Percentiles rank a stretch among this genome's conserved stretches.
Conservation (phyloP, 1,140 invertebrate species). For the Palaemon carinicauda region DNA sequence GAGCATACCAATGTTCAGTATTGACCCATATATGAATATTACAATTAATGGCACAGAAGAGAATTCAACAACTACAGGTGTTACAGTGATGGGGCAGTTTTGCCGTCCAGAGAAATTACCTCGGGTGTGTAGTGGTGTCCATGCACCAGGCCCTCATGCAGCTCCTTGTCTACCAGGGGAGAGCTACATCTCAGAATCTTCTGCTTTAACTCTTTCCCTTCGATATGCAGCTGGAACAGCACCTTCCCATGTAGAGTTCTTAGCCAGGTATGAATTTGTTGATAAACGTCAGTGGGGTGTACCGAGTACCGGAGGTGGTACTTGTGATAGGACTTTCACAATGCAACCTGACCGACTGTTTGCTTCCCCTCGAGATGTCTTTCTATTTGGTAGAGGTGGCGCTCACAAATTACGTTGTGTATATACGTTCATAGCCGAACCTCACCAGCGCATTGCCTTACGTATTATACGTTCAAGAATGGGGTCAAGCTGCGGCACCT, state of each 20-base stretch:
- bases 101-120: slow-evolving; percentile 54
- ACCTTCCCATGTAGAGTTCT: slow-evolving; percentile 78
- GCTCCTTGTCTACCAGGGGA: slow-evolving; percentile 78
- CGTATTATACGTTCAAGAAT: slow-evolving; percentile 43
- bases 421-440: slow-evolving; percentile 76
- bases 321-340: slow-evolving; percentile 57
- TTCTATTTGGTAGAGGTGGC: slow-evolving; percentile 82
- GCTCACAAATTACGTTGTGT: slow-evolving; percentile 77
- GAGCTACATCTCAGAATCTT: slow-evolving; percentile 78
- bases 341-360: slow-evolving; percentile 65
- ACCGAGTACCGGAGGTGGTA: slow-evolving; percentile 62
- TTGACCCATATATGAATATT: background rate
- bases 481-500: slow-evolving; percentile 49
- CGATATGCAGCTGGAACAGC: slow-evolving; percentile 82
- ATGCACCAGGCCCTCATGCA: slow-evolving; percentile 73
- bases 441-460: slow-evolving; percentile 68
- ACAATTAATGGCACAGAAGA: background rate
- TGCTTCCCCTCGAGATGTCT: slow-evolving; percentile 79
- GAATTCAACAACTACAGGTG: slow-evolving; percentile 65
- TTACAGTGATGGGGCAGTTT: slow-evolving; percentile 70
- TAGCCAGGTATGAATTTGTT: slow-evolving; percentile 83
- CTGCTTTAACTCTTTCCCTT: slow-evolving; percentile 77
- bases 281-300: slow-evolving; percentile 80
- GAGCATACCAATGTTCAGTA: background rate
- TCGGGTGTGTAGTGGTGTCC: slow-evolving; percentile 57